Conservation (phyloP, 2,888 invertebrate genomes). For the Autographa gamma region DNA sequence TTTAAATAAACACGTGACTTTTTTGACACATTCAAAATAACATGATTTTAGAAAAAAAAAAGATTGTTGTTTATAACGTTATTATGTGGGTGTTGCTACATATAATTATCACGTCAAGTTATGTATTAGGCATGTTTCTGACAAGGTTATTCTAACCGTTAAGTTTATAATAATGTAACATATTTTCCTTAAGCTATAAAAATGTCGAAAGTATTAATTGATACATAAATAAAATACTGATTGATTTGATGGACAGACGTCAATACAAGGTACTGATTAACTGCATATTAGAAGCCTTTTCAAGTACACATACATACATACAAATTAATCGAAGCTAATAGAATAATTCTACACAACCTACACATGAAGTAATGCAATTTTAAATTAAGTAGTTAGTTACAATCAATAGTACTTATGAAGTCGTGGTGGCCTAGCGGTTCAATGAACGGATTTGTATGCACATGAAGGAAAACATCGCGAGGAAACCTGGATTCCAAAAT, state of each 20-base stretch:
- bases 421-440: no score
- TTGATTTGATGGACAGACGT: conserved; percentile 50
- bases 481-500: no score
- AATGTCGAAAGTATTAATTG: conserved; percentile 44
- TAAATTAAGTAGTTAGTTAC: no score
- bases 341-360: neutral
- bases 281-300: conserved; percentile 25
- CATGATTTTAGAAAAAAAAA: neutral
- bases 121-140: conserved; percentile 44
- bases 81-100: conserved; percentile 51
- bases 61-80: neutral
- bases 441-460: no score
- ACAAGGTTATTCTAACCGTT: conserved; percentile 50
- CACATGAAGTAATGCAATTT: neutral
- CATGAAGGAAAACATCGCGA: no score
- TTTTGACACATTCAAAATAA: neutral
- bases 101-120: conserved; percentile 53
- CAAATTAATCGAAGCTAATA: neutral
- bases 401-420: no score
- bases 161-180: conserved; percentile 30
- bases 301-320: conserved; percentile 20
- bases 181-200: conserved; percentile 48
- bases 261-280: conserved; percentile 32
- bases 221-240: conserved; percentile 44
- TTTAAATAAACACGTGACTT: conserved; percentile 7